Base-by-base conservation (phyloP, 2,888 invertebrate genomes). In the Meganola albula region DNA sequence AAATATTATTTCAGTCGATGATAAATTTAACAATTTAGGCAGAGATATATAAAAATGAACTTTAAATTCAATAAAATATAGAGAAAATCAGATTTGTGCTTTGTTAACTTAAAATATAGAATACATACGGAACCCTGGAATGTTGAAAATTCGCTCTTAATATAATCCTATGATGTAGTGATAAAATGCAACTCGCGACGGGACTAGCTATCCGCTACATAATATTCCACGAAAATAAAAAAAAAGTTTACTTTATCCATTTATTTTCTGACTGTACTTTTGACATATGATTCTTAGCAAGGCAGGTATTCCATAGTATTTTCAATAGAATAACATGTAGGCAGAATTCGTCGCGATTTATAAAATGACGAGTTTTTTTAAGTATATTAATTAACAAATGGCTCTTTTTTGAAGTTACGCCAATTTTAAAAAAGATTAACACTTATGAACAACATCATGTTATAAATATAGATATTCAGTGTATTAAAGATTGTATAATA, bases 181-280 rank as follows among this genome's bases (percentile, higher is more conserved):
- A 70, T 71, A 72, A 84, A 84, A 84, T 83, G 84, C 82, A 59
- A 48, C 38, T 54, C 68, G 69, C 83, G 78, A 71, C 84, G 82
- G 79, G 83, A 83, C 84, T 84, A 84, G 84, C 50, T 56, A 51
- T 63, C 68, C 53, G 56, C 65, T 68, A 71, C 77, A 74, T 64
- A 68, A 70, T 71, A 72, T 70, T 64, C 53, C 65, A 64, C 59
- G 56, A 62, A 61, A 58, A 57, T 37, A 48, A 57, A 44, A 48
- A 31, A 40, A 52, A 44, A 12, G 13, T 34, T 24, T n/a, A n/a
- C n/a, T n/a, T n/a, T n/a, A n/a, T n/a, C 27, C 23, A 38, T 39
- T 29, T 2, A n/a, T 12, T 16, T 16, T 22, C n/a, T 2, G 24
- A 39, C 31, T 34, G 35, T 41, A 40, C 37, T 34, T 37, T 37